Conservation (phyloP, 2,797 vertebrate species). For the Fistularia tabacaria region DNA sequence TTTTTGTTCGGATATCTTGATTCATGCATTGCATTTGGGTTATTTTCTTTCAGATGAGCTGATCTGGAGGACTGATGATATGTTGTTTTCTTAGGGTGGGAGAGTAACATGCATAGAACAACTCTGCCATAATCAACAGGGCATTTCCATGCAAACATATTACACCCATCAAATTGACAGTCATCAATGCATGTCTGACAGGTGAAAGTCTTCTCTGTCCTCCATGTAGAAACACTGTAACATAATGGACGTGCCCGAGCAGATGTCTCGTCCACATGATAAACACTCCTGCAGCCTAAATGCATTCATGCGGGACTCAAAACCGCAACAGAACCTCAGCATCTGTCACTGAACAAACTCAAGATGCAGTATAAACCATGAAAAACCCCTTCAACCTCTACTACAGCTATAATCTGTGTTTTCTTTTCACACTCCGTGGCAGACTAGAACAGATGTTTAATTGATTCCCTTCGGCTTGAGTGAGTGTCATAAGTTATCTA, state of each 20-base stretch:
- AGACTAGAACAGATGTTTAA: slow-evolving; percentile 57
- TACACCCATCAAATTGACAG: slow-evolving; percentile 35
- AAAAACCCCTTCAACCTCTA: slow-evolving; percentile 51
- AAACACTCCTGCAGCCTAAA: slow-evolving; percentile 1
- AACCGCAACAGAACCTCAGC: slow-evolving; percentile 59
- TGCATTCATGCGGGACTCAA: slow-evolving; percentile 27
- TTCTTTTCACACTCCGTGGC: slow-evolving; percentile 33
- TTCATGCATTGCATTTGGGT: too few species aligned
- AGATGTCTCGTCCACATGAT: slow-evolving; percentile 50
- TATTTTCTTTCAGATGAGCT: too few species aligned
- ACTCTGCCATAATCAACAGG: slow-evolving; percentile 19
- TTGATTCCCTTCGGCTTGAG: slow-evolving; percentile 48
- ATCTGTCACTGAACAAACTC: slow-evolving; percentile 57
- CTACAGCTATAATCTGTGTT: slow-evolving; percentile 32
- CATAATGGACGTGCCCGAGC: slow-evolving; percentile 45
- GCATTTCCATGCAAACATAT: slow-evolving; percentile 32
- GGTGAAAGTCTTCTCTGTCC: slow-evolving; percentile 27
- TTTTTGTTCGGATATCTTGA: too few species aligned
- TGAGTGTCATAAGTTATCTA: slow-evolving; percentile 41
- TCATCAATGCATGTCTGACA: slow-evolving; percentile 43
- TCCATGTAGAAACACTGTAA: slow-evolving; percentile 28
- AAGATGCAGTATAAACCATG: slow-evolving; percentile 48
- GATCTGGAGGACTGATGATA: too few species aligned
- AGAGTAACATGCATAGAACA: background rate
- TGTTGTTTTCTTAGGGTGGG: too few species aligned